phyloP scores from a whole-genome alignment of 2,113 vertebrate genomes.

The Perca flavescens region DNA sequence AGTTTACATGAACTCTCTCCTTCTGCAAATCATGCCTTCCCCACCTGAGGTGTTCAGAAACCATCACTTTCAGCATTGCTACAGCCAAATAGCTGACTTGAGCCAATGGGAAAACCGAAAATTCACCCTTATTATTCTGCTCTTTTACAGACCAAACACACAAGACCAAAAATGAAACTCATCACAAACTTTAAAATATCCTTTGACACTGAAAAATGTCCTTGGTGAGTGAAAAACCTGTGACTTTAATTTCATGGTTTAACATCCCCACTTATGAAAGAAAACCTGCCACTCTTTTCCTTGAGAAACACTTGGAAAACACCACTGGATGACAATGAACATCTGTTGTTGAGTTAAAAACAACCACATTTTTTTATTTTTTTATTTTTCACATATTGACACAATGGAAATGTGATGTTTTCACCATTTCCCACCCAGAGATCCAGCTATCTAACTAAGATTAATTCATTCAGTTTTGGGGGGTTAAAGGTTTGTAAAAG shows the following conservation, averaged over 20 bases:
- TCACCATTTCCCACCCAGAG: background rate
- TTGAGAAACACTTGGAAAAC: too few species aligned
- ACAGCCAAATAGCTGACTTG: background rate
- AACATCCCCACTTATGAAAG: background rate
- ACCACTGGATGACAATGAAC: background rate
- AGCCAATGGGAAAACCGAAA: background rate
- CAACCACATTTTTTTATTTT: background rate
- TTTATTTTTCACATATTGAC: background rate
- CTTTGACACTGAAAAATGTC: constrained; percentile 6
- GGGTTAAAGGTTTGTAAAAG: background rate
- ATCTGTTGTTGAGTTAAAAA: background rate
- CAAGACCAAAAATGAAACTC: background rate
- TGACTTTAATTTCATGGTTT: constrained; percentile 2
- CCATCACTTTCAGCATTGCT: background rate
- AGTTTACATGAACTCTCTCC: background rate
- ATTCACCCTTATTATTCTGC: background rate
- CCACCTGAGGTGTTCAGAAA: background rate
- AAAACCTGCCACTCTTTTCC: background rate
- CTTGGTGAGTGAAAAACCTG: background rate
- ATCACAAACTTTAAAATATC: background rate
- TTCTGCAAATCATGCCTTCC: background rate
- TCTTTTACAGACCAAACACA: background rate
- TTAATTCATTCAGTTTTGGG: background rate
- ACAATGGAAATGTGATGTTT: background rate
- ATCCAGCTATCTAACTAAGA: background rate